A percentile compares a stretch with the other conserved stretches of the same genome.
These are phyloP conservation scores for Bos taurus DNA, from an alignment of 2,113 vertebrate species.

Conservation along the genomic window DNA sequence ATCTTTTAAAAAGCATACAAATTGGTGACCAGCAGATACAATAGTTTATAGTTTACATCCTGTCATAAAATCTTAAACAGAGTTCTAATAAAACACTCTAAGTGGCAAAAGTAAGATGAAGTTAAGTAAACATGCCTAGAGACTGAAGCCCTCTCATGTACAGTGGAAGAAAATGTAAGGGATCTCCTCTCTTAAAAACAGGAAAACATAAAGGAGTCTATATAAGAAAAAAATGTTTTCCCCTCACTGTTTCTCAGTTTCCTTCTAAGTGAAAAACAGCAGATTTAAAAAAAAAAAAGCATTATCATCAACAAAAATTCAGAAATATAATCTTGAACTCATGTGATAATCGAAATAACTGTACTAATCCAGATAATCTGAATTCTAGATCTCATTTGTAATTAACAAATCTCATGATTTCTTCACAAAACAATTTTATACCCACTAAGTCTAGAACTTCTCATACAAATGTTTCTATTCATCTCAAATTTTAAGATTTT, in stretches of 20 bases:
- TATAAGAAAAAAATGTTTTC: not conserved
- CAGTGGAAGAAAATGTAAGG: not conserved
- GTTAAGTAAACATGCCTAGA: not conserved
- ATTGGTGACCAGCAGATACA: not conserved
- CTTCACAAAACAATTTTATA: not conserved
- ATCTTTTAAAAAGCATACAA: not conserved
- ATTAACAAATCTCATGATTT: not conserved
- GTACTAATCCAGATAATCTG: not conserved
- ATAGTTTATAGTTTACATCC: not conserved
- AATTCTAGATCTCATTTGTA: not conserved
- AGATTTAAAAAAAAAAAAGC: not conserved
- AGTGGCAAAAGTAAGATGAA: not conserved
- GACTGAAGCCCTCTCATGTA: not conserved
- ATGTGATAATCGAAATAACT: not conserved
- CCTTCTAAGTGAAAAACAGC: not conserved
- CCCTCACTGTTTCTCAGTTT: not conserved
- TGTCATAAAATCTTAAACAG: not conserved
- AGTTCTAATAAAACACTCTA: not conserved
- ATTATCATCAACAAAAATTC: not conserved
- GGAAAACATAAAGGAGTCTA: not conserved
- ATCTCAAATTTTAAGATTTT: not conserved
- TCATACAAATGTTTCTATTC: not conserved
- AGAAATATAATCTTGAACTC: not conserved
- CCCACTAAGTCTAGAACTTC: not conserved
- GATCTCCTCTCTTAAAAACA: not conserved